Conservation (phyloP, 2,888 invertebrate genomes). For the Oligia strigilis region DNA sequence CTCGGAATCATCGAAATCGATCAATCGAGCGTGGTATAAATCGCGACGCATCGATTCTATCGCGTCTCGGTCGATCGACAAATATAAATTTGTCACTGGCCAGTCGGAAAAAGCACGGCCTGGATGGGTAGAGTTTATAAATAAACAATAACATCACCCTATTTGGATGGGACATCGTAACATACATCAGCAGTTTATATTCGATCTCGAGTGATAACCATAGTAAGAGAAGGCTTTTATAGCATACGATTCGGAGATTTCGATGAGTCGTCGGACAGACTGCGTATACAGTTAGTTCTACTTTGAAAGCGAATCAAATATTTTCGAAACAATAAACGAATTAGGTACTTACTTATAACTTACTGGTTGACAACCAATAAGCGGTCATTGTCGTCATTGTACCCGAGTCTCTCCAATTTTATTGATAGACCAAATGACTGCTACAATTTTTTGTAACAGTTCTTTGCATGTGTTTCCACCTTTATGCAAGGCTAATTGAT, state of each 20-base stretch:
- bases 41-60: conserved; percentile 88
- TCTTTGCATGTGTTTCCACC: neutral
- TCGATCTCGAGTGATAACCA: conserved; percentile 81
- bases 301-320: neutral
- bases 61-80: conserved; percentile 86
- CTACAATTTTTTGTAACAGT: neutral
- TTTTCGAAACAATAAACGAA: neutral
- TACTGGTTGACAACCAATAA: neutral
- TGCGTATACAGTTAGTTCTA: neutral
- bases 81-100: conserved; percentile 90
- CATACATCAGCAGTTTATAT: conserved; percentile 82
- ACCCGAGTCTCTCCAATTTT: neutral
- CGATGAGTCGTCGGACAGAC: conserved; percentile 9
- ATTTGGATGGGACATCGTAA: conserved; percentile 83
- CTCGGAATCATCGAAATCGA: conserved; percentile 86
- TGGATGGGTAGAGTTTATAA: conserved; percentile 84
- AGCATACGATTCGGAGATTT: conserved; percentile 56
- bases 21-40: conserved; percentile 87
- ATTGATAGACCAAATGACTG: neutral
- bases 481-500: neutral
- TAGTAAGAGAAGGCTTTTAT: conserved; percentile 73
- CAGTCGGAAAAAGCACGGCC: conserved; percentile 83
- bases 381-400: neutral
- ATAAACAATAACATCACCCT: conserved; percentile 88
- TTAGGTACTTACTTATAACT: too few species aligned